Conservation (phyloP, 2,113 vertebrate species). For the Ictalurus furcatus region DNA sequence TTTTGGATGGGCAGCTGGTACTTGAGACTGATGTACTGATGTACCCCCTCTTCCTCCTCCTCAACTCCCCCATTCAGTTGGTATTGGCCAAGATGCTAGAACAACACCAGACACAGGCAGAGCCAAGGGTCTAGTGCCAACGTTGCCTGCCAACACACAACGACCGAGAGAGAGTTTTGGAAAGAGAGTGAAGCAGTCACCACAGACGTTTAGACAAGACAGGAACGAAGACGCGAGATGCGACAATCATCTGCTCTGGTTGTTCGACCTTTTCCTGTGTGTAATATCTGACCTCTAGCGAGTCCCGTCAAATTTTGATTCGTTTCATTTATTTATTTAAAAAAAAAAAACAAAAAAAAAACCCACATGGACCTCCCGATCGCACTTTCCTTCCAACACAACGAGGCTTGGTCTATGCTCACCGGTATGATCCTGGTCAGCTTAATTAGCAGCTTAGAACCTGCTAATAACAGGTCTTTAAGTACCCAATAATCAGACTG, state of each 20-base stretch:
- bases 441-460: neutral
- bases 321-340: no score
- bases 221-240: neutral
- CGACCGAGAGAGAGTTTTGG: slow-evolving; percentile 30
- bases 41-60: slow-evolving; percentile 19
- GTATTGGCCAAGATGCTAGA: slow-evolving; percentile 62
- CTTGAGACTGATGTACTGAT: slow-evolving; percentile 60
- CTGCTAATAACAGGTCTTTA: neutral
- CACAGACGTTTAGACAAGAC: neutral
- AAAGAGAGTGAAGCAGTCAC: neutral
- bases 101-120: slow-evolving; percentile 60
- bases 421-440: neutral
- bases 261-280: no score
- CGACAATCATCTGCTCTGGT: neutral
- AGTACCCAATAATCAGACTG: no score
- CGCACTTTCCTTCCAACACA: neutral
- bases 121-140: slow-evolving; percentile 58
- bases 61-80: slow-evolving; percentile 19
- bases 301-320: no score
- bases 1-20: slow-evolving; percentile 69
- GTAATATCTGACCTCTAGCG: no score
- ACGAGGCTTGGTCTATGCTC: neutral
- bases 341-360: no score
- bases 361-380: neutral
- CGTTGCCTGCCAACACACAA: slow-evolving; percentile 60